Evolutionary conservation across 2,113 vertebrate species (phyloP), one percentile per base, ranked within the genome.

Genomic region (Phyllostomus hastatus): DNA sequence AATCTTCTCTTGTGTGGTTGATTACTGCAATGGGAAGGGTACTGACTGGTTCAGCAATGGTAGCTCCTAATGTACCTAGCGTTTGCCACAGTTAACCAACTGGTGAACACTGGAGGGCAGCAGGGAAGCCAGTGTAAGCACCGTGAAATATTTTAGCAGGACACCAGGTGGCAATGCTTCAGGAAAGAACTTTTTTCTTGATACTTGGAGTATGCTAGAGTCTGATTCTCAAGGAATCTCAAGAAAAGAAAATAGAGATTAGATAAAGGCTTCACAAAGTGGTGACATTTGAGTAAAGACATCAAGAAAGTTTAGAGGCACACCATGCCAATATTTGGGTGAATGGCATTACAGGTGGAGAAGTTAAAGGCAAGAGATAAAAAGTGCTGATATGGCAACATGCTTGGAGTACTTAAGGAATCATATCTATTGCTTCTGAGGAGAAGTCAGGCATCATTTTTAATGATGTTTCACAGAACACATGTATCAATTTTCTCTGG

Each of bases 141-240:
- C 35, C n/a, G n/a, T 31, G 43, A 52, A 81, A 9, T 66, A 46
- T 16, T 61, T 78, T 7, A 57, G 10, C 38, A 7, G 10, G 61
- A 94, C 88, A 84, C 24, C 52, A 92, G 81, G 33, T 82, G 93
- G 67, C 72, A 54, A 59, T 41, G 11, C 46, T 82, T 91, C 12
- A 54, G 57, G 19, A 72, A 75, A 75, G 22, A 48, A 9, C 66
- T 35, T 50, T 16, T 90, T 90, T 90, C 26, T 41, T 85, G 14
- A 48, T 84, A 10, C 20, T 41, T 70, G 50, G 19, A 0, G 6
- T 50, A 43, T 11, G 26, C 31, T 20, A 24, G 35, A 67, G 31
- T n/a, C 46, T 41, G 31, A 8, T 28, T 66, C 19, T 78, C 46
- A 20, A 16, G 7, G 24, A 17, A 31, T 66, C 19, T 78, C 46